These are phyloP conservation scores for Paguma larvata DNA, from an alignment of 2,797 vertebrate species.

Conservation along the genomic window DNA sequence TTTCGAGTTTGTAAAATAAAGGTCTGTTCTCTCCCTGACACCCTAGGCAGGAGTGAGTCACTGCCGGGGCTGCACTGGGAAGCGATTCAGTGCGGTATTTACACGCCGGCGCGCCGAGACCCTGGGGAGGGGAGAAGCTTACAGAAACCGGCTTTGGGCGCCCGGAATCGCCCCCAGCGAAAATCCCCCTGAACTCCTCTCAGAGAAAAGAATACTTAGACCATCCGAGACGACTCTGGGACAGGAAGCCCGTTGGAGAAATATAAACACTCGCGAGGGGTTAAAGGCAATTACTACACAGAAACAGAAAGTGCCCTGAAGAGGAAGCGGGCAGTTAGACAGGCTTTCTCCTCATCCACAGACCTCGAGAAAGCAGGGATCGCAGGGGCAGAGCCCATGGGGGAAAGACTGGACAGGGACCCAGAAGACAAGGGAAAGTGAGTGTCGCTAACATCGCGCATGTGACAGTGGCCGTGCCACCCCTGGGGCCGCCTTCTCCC, in stretches of 20 bases:
- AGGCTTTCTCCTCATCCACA: conserved; percentile 73
- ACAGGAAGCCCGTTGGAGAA: conserved; percentile 66
- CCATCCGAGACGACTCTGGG: conserved; percentile 68
- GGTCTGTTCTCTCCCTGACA: conserved; percentile 54
- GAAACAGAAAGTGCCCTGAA: conserved; percentile 84
- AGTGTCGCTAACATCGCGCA: background rate
- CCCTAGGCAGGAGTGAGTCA: conserved; percentile 52
- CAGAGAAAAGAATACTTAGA: conserved; percentile 70
- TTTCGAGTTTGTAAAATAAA: conserved; percentile 39
- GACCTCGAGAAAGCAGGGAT: conserved; percentile 40
- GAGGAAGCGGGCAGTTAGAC: conserved; percentile 85
- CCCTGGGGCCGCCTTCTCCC: background rate
- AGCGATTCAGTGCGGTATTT: conserved; percentile 34
- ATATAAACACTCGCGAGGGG: conserved; percentile 63
- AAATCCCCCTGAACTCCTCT: conserved; percentile 60
- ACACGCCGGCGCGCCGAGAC: conserved; percentile 73
- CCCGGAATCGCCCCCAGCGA: conserved; percentile 60
- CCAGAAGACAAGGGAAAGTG: background rate
- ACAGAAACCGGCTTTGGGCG: conserved; percentile 69
- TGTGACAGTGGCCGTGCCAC: background rate
- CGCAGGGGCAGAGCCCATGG: background rate
- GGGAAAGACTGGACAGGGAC: background rate
- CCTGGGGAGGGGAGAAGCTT: conserved; percentile 34
- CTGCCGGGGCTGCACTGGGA: background rate
- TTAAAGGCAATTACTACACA: conserved; percentile 80